Percentiles rank a stretch among this genome's conserved stretches.
Evolutionary conservation across 2,888 invertebrate species (phyloP).

Genomic region (Drosophila mercatorum): DNA sequence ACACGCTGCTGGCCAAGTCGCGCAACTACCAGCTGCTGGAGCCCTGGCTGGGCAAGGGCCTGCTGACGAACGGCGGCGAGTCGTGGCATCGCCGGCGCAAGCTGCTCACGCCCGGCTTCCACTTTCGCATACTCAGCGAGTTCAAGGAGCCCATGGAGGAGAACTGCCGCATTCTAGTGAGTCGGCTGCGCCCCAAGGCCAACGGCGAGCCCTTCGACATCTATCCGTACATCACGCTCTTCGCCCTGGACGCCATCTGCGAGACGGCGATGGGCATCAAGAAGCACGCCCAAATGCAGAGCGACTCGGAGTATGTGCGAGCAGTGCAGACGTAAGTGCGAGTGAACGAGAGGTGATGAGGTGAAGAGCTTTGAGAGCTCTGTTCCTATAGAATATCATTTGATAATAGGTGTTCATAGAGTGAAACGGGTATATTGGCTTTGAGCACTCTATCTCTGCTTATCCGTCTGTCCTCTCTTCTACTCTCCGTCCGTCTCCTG

Average conservation of each 20-base stretch:
- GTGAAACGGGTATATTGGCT: too few relatives aligned
- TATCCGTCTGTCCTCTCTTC: too few relatives aligned
- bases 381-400: too few relatives aligned
- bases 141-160: conserved; percentile 90
- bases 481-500: too few relatives aligned
- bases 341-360: neutral
- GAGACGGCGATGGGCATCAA: conserved; percentile 93
- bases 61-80: conserved; percentile 82
- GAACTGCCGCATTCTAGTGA: conserved; percentile 87
- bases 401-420: too few relatives aligned
- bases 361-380: too few relatives aligned
- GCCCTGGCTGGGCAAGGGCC: conserved; percentile 83
- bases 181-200: conserved; percentile 83
- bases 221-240: conserved; percentile 86
- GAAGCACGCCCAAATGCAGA: conserved; percentile 89
- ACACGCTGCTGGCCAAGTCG: conserved; percentile 77
- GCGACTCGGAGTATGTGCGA: conserved; percentile 89
- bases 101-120: conserved; percentile 91
- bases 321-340: conserved; percentile 88
- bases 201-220: conserved; percentile 85
- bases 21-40: conserved; percentile 71
- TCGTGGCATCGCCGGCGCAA: conserved; percentile 90
- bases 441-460: too few relatives aligned
- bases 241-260: conserved; percentile 82
- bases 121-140: conserved; percentile 91